These are phyloP conservation scores for Tachycineta bicolor DNA, from an alignment of 2,113 vertebrate species.

Conservation along the genomic window DNA sequence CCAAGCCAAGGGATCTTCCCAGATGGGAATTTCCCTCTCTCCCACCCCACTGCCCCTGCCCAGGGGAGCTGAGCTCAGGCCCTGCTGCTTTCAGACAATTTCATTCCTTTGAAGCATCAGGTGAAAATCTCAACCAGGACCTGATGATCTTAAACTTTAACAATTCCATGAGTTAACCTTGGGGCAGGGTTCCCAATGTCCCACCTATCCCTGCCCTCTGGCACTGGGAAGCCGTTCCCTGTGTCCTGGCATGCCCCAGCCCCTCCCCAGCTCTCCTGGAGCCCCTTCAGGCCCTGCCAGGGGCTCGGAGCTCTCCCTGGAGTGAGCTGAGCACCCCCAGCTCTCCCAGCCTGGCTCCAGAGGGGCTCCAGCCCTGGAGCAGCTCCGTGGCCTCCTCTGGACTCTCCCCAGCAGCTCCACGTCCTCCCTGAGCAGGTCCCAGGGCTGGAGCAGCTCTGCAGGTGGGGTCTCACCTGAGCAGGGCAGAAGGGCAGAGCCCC, in stretches of 20 bases:
- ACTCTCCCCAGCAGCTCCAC: neutral
- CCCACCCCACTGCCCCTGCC: neutral
- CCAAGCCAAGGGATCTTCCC: neutral
- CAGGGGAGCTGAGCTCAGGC: neutral
- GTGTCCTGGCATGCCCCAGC: neutral
- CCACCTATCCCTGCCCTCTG: neutral
- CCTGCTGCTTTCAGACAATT: neutral
- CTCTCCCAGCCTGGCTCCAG: neutral
- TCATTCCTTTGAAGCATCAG: neutral
- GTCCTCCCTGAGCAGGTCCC: neutral
- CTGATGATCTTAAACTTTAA: neutral
- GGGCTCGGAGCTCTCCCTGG: neutral
- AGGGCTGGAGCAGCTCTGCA: neutral
- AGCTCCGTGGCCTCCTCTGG: neutral
- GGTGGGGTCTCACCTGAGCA: neutral
- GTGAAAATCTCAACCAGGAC: neutral
- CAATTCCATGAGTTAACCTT: neutral
- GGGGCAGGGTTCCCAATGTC: neutral
- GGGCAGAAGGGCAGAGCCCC: neutral
- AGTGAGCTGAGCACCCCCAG: neutral
- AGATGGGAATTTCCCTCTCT: neutral
- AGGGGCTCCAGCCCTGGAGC: neutral
- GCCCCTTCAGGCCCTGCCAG: neutral
- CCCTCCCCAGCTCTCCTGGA: neutral
- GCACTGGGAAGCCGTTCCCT: neutral